Conservation (phyloP, 2,888 invertebrate genomes). For the Papilio elwesi region DNA sequence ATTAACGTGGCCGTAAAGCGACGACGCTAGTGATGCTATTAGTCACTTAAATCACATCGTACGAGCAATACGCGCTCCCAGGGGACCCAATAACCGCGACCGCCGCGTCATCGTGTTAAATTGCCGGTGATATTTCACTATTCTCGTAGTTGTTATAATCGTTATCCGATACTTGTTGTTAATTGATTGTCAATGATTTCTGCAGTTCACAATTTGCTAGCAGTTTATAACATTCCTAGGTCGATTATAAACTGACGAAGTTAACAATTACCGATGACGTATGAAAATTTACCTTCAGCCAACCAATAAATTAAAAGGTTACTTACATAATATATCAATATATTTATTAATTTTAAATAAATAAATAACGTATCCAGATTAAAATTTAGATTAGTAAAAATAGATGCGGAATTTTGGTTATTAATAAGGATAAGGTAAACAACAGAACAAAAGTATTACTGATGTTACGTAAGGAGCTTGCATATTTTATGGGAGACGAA, state of each 20-base stretch:
- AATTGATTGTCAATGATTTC: neutral
- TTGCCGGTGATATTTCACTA: slow-evolving; percentile 38
- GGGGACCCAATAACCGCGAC: slow-evolving; percentile 30
- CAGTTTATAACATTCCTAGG: no score
- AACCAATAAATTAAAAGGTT: no score
- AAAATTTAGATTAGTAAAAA: neutral
- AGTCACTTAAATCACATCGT: slow-evolving; percentile 30
- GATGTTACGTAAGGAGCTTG: slow-evolving; percentile 16
- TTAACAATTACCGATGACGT: no score
- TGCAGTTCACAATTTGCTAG: no score
- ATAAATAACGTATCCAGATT: neutral
- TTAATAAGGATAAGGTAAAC: neutral
- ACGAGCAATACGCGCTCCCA: slow-evolving; percentile 27
- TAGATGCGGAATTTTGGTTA: neutral
- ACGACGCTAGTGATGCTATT: slow-evolving; percentile 27
- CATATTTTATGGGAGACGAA: slow-evolving; percentile 14
- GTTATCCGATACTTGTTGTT: neutral
- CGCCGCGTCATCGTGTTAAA: slow-evolving; percentile 37
- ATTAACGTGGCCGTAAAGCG: slow-evolving; percentile 3
- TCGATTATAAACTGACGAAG: no score
- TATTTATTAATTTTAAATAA: no score
- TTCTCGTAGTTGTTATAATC: slow-evolving; percentile 16
- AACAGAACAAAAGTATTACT: neutral
- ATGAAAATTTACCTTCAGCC: no score
- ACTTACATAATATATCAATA: no score